Percentiles rank a stretch among this genome's conserved stretches.
These are phyloP conservation scores for Cerastis rubricosa DNA, from an alignment of 2,888 invertebrate species.

Conservation along the genomic window DNA sequence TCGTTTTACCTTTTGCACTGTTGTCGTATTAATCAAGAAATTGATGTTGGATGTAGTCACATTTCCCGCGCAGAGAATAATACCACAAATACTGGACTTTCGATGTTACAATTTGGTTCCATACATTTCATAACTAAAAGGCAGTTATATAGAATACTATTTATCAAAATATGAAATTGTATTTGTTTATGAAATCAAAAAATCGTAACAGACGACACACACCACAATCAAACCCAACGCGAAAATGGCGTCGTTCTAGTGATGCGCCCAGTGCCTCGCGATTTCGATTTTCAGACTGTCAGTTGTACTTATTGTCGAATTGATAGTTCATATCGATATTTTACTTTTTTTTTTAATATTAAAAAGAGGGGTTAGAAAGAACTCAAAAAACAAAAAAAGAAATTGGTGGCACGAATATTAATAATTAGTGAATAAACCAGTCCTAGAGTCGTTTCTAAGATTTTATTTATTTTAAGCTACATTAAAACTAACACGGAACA, in stretches of 20 bases:
- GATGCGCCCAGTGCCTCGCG: conserved; percentile 69
- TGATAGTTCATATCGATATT: conserved; percentile 17
- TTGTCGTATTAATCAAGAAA: conserved; percentile 64
- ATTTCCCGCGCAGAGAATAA: conserved; percentile 89
- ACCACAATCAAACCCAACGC: conserved; percentile 74
- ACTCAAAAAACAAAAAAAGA: too few species aligned
- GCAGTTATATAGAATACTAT: conserved; percentile 45
- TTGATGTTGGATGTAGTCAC: conserved; percentile 79
- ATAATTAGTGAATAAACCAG: background rate
- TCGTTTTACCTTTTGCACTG: conserved; percentile 43
- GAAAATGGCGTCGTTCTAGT: conserved; percentile 86
- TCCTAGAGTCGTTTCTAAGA: background rate
- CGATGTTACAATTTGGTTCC: conserved; percentile 60
- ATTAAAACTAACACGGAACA: too few species aligned
- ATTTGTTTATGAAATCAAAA: conserved; percentile 71
- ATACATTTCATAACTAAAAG: conserved; percentile 56
- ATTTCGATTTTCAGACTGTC: conserved; percentile 45
- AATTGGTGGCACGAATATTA: background rate
- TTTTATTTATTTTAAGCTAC: too few species aligned
- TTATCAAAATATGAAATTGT: conserved; percentile 38
- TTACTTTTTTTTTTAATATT: too few species aligned
- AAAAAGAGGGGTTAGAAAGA: too few species aligned
- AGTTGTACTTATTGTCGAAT: background rate
- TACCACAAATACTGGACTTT: conserved; percentile 63
- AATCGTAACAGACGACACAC: conserved; percentile 69